Conservation (phyloP, 2,797 vertebrate genomes). For the Cynopterus sphinx region DNA sequence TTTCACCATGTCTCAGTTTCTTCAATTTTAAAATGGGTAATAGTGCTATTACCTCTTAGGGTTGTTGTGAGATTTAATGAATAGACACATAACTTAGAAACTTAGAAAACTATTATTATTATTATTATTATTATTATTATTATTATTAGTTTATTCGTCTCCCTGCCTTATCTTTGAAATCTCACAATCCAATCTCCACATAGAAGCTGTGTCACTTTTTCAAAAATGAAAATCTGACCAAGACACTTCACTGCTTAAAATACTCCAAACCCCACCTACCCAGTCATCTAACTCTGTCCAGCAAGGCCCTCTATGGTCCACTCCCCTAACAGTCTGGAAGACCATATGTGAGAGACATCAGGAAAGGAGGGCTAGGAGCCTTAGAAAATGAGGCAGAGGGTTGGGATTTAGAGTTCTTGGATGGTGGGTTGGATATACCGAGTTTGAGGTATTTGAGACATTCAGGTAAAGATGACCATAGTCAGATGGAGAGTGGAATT, state of each 20-base stretch:
- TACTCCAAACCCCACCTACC: background rate
- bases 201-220: background rate
- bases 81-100: background rate
- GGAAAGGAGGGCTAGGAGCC: background rate
- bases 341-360: background rate
- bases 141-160: background rate
- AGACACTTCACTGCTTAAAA: background rate
- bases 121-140: background rate
- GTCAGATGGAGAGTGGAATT: background rate
- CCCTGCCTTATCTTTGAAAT: constrained; percentile 9
- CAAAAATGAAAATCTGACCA: constrained; percentile 31
- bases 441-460: background rate
- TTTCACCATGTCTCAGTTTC: background rate
- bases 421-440: background rate
- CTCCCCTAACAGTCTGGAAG: background rate
- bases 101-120: background rate
- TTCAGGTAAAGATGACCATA: background rate
- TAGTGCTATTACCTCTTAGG: background rate
- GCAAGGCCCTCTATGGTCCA: background rate
- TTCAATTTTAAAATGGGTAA: constrained; percentile 30
- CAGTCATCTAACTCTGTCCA: background rate
- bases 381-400: background rate
- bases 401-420: background rate
- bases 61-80: constrained; percentile 15
- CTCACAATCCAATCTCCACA: background rate